phyloP scores from a whole-genome alignment of 2,797 vertebrate species.

The Mustela erminea region DNA sequence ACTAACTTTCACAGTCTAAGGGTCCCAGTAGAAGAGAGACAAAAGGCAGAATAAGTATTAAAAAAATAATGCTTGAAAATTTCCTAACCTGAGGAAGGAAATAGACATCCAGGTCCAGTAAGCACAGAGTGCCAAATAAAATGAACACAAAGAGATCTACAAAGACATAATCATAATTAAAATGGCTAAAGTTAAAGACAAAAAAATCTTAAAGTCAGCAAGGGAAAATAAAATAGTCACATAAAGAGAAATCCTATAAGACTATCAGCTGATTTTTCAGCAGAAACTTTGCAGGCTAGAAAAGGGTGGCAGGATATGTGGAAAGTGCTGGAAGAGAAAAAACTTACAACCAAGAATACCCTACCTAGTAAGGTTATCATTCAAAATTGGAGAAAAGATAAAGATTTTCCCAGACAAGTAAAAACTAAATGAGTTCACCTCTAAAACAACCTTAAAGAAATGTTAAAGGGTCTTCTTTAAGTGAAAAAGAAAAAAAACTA shows the following conservation, averaged over 20 bases:
- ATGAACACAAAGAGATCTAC: neutral
- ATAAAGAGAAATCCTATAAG: neutral
- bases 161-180: neutral
- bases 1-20: neutral
- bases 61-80: neutral
- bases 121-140: neutral
- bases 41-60: neutral
- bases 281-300: neutral
- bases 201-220: neutral
- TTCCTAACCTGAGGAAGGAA: neutral
- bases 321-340: neutral
- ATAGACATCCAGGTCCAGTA: neutral
- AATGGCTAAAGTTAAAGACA: neutral
- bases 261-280: neutral
- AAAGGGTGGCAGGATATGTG: neutral
- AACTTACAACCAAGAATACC: neutral
- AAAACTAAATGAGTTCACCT: neutral
- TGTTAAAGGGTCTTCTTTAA: neutral
- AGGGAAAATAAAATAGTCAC: neutral
- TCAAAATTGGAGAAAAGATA: neutral
- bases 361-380: neutral
- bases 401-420: neutral
- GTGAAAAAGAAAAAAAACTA: neutral
- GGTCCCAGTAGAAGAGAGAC: neutral
- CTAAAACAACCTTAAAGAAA: neutral